These are phyloP conservation scores for Tiphia femorata DNA, from an alignment of 2,888 invertebrate genomes.

Conservation along the genomic window DNA sequence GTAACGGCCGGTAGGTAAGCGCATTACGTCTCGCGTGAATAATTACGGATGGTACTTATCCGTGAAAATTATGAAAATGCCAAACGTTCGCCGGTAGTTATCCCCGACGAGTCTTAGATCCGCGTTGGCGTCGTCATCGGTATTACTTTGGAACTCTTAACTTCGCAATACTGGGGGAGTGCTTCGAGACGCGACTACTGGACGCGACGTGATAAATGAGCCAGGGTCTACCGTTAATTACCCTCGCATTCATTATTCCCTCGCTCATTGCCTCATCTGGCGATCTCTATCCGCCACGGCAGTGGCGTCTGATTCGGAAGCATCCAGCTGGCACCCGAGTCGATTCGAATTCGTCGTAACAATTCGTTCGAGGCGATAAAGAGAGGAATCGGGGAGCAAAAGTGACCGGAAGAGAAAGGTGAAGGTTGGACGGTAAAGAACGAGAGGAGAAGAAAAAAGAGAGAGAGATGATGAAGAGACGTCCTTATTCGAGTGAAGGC, in stretches of 20 bases:
- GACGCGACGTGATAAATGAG: slow-evolving; percentile 1
- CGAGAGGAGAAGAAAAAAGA: not conserved
- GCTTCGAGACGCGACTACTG: no score
- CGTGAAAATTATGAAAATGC: no score
- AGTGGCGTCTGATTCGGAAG: not conserved
- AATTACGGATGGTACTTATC: no score
- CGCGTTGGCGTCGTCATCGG: not conserved
- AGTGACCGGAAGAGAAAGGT: not conserved
- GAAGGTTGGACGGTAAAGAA: not conserved
- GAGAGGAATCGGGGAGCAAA: not conserved
- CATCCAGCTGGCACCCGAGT: not conserved
- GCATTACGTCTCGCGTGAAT: no score
- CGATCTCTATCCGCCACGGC: not conserved
- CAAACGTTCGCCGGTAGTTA: no score
- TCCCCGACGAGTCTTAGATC: no score
- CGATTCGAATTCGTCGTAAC: not conserved
- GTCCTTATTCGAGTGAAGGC: slow-evolving; percentile 1
- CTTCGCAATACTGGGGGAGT: no score
- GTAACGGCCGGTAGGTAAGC: no score
- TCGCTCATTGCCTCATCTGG: not conserved
- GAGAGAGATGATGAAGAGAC: not conserved
- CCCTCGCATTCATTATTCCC: not conserved
- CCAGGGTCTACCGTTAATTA: not conserved
- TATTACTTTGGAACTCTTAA: not conserved
- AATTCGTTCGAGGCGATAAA: not conserved